Conservation (phyloP, 2,113 vertebrate genomes). For the Halichoerus grypus region DNA sequence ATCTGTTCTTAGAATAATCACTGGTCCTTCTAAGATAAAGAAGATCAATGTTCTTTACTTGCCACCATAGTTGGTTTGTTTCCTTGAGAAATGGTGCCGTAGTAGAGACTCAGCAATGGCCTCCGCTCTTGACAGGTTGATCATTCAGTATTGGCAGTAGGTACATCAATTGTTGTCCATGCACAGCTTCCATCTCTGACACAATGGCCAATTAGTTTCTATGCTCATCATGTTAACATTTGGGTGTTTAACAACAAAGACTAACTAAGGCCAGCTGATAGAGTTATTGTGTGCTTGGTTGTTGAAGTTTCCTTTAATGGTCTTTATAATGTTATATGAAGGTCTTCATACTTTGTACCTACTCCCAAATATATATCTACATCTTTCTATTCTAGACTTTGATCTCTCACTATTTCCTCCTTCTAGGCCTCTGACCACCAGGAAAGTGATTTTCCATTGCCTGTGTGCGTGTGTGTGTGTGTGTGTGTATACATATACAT, state of each 20-base stretch:
- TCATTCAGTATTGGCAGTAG: background rate
- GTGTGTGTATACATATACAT: no score
- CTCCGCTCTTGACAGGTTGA: background rate
- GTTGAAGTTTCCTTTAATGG: background rate
- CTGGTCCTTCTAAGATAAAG: background rate
- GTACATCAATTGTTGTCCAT: background rate
- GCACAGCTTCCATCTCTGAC: background rate
- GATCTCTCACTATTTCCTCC: background rate
- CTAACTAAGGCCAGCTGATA: background rate
- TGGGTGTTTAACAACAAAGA: background rate
- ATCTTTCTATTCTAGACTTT: background rate
- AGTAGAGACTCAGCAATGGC: background rate
- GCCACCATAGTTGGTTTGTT: background rate
- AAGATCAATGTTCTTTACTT: background rate
- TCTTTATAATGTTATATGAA: background rate
- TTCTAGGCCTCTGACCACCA: background rate
- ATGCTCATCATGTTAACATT: background rate
- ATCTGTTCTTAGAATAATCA: background rate
- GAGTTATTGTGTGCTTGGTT: background rate
- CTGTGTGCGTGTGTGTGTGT: background rate
- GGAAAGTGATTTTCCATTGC: background rate
- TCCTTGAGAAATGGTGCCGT: background rate
- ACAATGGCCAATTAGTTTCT: background rate
- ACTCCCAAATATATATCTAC: background rate
- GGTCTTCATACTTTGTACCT: background rate